These are phyloP conservation scores for Phasia obesa DNA, from an alignment of 2,888 invertebrate genomes.

Conservation along the genomic window DNA sequence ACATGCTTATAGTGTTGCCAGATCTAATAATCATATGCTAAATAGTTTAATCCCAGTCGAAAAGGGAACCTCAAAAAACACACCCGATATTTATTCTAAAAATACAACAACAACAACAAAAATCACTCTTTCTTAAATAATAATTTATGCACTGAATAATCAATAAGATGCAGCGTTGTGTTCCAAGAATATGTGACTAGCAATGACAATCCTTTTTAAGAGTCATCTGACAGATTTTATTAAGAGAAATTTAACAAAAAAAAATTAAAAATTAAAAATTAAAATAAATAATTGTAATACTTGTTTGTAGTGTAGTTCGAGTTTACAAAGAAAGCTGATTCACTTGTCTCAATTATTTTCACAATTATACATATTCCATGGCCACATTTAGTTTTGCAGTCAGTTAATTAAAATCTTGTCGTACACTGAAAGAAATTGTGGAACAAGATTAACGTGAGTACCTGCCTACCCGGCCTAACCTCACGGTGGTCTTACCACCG, in stretches of 20 bases:
- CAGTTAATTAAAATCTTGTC: background rate
- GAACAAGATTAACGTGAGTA: too few species aligned
- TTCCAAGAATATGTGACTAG: constrained; percentile 21
- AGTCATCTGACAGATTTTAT: constrained; percentile 29
- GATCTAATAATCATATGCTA: too few species aligned
- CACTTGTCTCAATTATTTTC: constrained; percentile 59
- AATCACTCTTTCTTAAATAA: constrained; percentile 32
- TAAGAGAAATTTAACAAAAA: constrained; percentile 19
- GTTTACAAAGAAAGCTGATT: constrained; percentile 30
- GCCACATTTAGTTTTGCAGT: too few species aligned
- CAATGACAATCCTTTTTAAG: constrained; percentile 28
- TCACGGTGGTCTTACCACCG: too few species aligned
- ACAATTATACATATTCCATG: constrained; percentile 9
- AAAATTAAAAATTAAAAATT: too few species aligned
- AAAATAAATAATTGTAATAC: constrained; percentile 3
- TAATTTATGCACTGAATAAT: constrained; percentile 41
- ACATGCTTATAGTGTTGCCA: too few species aligned
- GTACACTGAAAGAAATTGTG: constrained; percentile 20
- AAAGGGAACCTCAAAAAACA: too few species aligned
- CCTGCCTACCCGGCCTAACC: too few species aligned
- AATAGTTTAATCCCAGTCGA: too few species aligned
- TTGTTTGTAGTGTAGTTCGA: background rate
- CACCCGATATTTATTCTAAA: too few species aligned
- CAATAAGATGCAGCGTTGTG: constrained; percentile 26
- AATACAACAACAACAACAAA: background rate